Conservation (phyloP, 2,113 vertebrate genomes). For the Caretta caretta region DNA sequence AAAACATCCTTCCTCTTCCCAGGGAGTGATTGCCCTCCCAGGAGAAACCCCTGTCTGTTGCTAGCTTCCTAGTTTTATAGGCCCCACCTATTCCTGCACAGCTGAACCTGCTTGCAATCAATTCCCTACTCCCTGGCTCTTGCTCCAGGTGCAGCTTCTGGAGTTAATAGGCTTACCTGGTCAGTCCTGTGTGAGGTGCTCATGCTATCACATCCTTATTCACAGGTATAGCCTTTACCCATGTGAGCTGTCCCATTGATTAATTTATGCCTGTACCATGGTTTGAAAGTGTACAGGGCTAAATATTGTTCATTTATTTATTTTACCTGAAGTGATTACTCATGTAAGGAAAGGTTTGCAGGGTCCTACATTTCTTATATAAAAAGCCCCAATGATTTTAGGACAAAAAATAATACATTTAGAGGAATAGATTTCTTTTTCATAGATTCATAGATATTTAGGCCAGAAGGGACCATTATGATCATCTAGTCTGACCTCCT, state of each 20-base stretch:
- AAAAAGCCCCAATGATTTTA: neutral
- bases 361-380: rapidly evolving
- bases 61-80: neutral
- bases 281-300: neutral
- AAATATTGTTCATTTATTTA: neutral
- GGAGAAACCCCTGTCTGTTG: neutral
- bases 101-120: neutral
- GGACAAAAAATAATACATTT: neutral
- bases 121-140: neutral
- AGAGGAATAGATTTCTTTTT: neutral
- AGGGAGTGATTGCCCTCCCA: neutral
- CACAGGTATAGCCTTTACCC: neutral
- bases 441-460: too few species aligned
- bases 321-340: neutral
- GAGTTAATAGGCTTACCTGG: neutral
- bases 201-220: neutral
- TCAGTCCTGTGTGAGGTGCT: neutral
- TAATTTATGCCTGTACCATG: neutral
- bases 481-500: too few species aligned
- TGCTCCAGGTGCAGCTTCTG: neutral
- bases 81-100: neutral
- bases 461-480: too few species aligned
- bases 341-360: neutral
- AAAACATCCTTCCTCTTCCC: neutral
- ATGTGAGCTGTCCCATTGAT: neutral